Evolutionary conservation across 2,113 vertebrate species (phyloP).

Genomic region (Boleophthalmus pectinirostris): DNA sequence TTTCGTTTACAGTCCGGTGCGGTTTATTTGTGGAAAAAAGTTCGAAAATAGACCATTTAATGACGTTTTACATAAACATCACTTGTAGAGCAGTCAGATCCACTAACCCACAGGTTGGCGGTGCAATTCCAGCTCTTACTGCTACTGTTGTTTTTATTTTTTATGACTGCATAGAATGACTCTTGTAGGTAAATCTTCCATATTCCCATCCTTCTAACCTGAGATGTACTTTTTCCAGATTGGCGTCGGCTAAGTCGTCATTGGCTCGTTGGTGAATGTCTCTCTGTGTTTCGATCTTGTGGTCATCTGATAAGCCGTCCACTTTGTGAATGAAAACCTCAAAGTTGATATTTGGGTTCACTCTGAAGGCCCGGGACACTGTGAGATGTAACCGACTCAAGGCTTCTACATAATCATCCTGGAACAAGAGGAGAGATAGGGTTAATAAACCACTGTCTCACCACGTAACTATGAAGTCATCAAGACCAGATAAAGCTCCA

Average conservation of each 20-base stretch:
- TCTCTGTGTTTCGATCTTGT: slow-evolving; percentile 96
- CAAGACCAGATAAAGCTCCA: neutral
- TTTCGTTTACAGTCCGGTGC: too few relatives aligned
- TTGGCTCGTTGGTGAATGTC: slow-evolving; percentile 97
- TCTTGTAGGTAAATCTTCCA: too few relatives aligned
- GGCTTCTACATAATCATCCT: slow-evolving; percentile 98
- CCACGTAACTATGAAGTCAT: neutral
- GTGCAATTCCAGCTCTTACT: too few relatives aligned
- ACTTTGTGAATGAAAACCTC: slow-evolving; percentile 99
- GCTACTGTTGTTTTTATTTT: too few relatives aligned
- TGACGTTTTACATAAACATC: too few relatives aligned
- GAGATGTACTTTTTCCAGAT: slow-evolving; percentile 93
- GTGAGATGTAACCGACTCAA: slow-evolving; percentile 91
- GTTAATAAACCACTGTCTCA: neutral
- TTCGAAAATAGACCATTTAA: too few relatives aligned
- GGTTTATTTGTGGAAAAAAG: too few relatives aligned
- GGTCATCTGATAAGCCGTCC: slow-evolving; percentile 94
- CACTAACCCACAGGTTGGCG: too few relatives aligned
- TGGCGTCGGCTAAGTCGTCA: slow-evolving; percentile 91
- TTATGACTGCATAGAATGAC: too few relatives aligned
- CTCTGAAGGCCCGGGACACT: slow-evolving; percentile 92
- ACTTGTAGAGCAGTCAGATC: too few relatives aligned
- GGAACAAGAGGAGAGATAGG: neutral
- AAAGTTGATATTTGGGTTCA: slow-evolving; percentile 96
- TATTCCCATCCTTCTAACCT: slow-evolving; percentile 72